phyloP scores from a whole-genome alignment of 2,888 invertebrate species.

The Chymomyza caudatula region DNA sequence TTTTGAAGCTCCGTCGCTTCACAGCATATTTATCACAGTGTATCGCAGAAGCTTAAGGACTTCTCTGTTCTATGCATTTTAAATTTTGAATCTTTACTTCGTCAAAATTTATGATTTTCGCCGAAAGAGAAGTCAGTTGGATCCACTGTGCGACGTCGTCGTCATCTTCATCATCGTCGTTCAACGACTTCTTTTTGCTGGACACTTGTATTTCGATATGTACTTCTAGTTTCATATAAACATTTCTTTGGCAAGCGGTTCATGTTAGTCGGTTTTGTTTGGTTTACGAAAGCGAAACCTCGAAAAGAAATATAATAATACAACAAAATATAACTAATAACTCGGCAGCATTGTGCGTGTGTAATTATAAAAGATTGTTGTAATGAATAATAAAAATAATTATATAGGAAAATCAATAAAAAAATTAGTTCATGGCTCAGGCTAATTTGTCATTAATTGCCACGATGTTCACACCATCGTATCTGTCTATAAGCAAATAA shows the following conservation, averaged over 20 bases:
- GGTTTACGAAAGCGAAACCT: neutral
- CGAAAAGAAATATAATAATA: neutral
- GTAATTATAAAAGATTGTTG: conserved; percentile 26
- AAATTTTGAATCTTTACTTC: no score
- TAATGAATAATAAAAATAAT: conserved; percentile 12
- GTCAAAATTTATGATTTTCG: no score
- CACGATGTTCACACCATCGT: neutral
- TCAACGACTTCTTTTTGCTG: conserved; percentile 53
- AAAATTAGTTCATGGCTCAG: conserved; percentile 51
- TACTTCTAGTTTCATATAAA: conserved; percentile 44
- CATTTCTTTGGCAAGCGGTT: conserved; percentile 32
- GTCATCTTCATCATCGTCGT: conserved; percentile 20
- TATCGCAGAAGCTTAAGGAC: no score
- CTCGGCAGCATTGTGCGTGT: neutral
- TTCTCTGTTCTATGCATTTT: no score
- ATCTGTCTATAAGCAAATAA: neutral
- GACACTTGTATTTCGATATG: conserved; percentile 24
- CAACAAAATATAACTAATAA: neutral
- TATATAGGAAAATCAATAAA: conserved; percentile 27
- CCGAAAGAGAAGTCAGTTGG: no score
- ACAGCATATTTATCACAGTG: no score
- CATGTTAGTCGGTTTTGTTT: conserved; percentile 36
- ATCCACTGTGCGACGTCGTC: no score
- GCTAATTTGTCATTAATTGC: conserved; percentile 8
- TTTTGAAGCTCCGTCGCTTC: no score